Conservation (phyloP, 2,888 invertebrate genomes). For the Caenorhabditis auriculariae region DNA sequence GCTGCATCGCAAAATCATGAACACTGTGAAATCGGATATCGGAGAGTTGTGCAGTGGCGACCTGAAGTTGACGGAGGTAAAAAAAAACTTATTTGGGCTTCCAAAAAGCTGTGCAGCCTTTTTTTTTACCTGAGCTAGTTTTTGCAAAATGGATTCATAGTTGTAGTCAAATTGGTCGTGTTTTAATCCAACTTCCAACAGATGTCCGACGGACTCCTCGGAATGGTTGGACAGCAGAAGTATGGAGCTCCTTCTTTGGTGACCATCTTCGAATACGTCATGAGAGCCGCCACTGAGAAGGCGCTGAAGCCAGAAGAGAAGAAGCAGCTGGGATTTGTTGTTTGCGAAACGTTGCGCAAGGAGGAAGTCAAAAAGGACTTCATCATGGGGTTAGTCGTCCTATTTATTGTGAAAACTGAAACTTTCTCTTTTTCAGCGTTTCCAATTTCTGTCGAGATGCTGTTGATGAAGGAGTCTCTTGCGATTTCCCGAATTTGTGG, state of each 20-base stretch:
- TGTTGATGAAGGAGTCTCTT: constrained; percentile 11
- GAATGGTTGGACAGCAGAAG: constrained; percentile 9
- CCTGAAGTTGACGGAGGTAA: constrained; percentile 12
- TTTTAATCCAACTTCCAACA: background rate
- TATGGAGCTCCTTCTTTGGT: constrained; percentile 19
- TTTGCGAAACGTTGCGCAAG: constrained; percentile 11
- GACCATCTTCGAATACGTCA: constrained; percentile 16
- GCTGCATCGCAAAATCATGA: constrained; percentile 8
- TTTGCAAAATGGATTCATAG: background rate
- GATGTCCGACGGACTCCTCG: constrained; percentile 8
- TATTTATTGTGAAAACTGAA: background rate
- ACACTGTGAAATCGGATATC: constrained; percentile 8
- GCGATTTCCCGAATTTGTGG: constrained; percentile 25
- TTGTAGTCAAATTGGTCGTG: background rate
- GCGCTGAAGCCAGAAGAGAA: constrained; percentile 1
- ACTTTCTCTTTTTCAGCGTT: constrained; percentile 7
- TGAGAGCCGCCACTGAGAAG: constrained; percentile 8
- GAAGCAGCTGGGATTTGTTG: background rate
- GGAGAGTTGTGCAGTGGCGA: constrained; percentile 17
- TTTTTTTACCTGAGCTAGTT: too few relatives aligned
- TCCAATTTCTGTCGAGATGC: constrained; percentile 14
- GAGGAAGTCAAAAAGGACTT: constrained; percentile 15
- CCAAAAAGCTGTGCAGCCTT: too few relatives aligned
- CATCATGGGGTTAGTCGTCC: constrained; percentile 13
- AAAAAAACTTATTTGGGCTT: too few relatives aligned